Conservation (phyloP, 2,797 vertebrate species). For the Phataginus tetradactyla region DNA sequence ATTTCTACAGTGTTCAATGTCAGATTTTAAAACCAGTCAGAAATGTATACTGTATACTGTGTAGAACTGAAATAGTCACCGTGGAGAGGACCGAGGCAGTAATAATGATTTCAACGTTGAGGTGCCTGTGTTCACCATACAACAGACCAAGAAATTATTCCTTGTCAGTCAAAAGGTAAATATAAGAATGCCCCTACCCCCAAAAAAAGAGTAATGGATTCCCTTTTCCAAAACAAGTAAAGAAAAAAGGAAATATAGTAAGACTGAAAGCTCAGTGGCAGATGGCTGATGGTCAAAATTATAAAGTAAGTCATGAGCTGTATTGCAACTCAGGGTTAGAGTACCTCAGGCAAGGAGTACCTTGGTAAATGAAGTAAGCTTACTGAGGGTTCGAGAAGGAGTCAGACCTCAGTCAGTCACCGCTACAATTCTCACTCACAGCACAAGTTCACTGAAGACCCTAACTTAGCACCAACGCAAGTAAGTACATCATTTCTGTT, state of each 20-base stretch:
- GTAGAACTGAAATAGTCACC: not conserved
- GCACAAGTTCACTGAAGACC: not conserved
- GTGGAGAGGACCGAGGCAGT: too few species aligned
- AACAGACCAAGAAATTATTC: not conserved
- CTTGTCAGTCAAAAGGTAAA: not conserved
- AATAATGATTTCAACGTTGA: not conserved
- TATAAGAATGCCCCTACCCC: not conserved
- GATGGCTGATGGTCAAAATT: not conserved
- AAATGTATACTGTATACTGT: not conserved
- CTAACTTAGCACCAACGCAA: not conserved
- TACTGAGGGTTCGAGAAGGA: not conserved
- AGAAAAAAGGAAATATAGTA: not conserved
- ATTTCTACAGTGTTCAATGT: not conserved
- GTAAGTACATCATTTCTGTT: rapidly evolving
- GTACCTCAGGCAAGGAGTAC: not conserved
- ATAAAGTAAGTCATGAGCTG: not conserved
- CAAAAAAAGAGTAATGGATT: not conserved
- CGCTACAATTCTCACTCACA: rapidly evolving
- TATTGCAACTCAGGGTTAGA: not conserved
- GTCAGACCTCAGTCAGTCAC: not conserved
- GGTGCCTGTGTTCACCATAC: not conserved
- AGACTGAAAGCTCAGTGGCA: not conserved
- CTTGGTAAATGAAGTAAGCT: not conserved
- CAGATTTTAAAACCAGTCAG: not conserved
- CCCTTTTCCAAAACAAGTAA: not conserved